Percentiles rank a stretch among this genome's conserved stretches.
These are phyloP conservation scores for Eptatretus atami DNA, from an alignment of 2,797 vertebrate species.

Conservation along the genomic window DNA sequence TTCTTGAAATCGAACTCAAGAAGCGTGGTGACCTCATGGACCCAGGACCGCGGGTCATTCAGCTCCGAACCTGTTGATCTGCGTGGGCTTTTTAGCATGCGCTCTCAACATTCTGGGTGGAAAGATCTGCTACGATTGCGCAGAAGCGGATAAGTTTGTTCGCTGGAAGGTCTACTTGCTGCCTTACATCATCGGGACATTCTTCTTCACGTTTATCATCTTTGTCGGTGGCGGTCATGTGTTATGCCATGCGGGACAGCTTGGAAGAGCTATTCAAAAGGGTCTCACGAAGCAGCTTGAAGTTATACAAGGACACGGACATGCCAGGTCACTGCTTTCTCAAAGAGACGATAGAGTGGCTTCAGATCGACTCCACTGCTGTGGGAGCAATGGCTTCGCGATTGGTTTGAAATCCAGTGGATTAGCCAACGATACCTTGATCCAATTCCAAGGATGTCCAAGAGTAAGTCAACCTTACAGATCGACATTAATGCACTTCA, in stretches of 20 bases:
- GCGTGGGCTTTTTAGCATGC: slow-evolving; percentile 41
- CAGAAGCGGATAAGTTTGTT: slow-evolving; percentile 43
- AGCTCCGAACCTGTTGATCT: slow-evolving; percentile 46
- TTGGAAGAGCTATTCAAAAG: slow-evolving; percentile 35
- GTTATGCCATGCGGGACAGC: slow-evolving; percentile 38
- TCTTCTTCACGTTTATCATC: slow-evolving; percentile 54
- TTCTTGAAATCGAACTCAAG: slow-evolving; percentile 47
- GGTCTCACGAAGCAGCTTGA: slow-evolving; percentile 37
- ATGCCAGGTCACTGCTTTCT: slow-evolving; percentile 49
- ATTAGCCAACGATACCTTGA: slow-evolving; percentile 47
- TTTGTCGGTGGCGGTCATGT: slow-evolving; percentile 53
- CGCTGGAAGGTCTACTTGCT: slow-evolving; percentile 58
- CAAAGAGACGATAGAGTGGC: slow-evolving; percentile 38
- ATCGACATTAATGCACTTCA: not conserved
- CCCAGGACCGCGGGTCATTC: slow-evolving; percentile 27
- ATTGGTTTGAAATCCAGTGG: slow-evolving; percentile 81
- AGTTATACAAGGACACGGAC: slow-evolving; percentile 55
- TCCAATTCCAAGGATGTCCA: slow-evolving; percentile 33
- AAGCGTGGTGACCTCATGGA: slow-evolving; percentile 44
- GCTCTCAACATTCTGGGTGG: slow-evolving; percentile 55
- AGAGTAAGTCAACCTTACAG: slow-evolving; percentile 31
- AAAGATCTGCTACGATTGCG: slow-evolving; percentile 52
- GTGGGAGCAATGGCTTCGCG: slow-evolving; percentile 42
- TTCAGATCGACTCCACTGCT: slow-evolving; percentile 54
- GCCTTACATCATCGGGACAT: slow-evolving; percentile 40